These are phyloP conservation scores for Crypturellus tataupa DNA, from an alignment of 2,797 vertebrate species.

Conservation along the genomic window DNA sequence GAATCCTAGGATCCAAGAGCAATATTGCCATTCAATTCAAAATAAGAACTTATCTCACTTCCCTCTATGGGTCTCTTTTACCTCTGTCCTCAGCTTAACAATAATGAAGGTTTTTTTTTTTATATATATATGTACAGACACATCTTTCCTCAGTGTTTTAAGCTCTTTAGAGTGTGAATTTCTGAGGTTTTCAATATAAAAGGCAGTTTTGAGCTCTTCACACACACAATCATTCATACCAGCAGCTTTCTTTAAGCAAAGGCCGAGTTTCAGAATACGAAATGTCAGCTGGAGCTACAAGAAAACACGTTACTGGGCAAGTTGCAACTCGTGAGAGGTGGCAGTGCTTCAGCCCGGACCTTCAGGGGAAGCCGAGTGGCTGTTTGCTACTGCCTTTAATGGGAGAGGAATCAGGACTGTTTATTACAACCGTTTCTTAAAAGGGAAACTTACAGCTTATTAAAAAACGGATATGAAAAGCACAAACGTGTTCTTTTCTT, in stretches of 20 bases:
- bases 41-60: conserved; percentile 10
- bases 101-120: not conserved
- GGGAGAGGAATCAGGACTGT: conserved; percentile 37
- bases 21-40: conserved; percentile 7
- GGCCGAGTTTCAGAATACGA: not conserved
- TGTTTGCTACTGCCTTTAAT: conserved; percentile 60
- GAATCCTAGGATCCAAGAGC: conserved; percentile 12
- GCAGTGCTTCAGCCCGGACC: not conserved
- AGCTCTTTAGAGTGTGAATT: not conserved
- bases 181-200: not conserved
- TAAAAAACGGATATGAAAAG: conserved; percentile 50
- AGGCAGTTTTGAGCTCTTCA: not conserved
- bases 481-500: conserved; percentile 31
- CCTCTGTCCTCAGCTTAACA: not conserved
- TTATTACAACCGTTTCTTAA: conserved; percentile 53
- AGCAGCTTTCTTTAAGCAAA: not conserved
- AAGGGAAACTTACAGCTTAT: conserved; percentile 54
- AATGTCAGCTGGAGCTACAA: not conserved
- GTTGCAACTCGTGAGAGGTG: fast-evolving
- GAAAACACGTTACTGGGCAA: not conserved
- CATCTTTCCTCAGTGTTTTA: not conserved
- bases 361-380: fast-evolving
- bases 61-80: not conserved
- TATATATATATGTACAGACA: too few relatives aligned
- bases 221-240: fast-evolving